Base-by-base conservation (phyloP, 2,113 vertebrate species). In the Myiagra hebetior region DNA sequence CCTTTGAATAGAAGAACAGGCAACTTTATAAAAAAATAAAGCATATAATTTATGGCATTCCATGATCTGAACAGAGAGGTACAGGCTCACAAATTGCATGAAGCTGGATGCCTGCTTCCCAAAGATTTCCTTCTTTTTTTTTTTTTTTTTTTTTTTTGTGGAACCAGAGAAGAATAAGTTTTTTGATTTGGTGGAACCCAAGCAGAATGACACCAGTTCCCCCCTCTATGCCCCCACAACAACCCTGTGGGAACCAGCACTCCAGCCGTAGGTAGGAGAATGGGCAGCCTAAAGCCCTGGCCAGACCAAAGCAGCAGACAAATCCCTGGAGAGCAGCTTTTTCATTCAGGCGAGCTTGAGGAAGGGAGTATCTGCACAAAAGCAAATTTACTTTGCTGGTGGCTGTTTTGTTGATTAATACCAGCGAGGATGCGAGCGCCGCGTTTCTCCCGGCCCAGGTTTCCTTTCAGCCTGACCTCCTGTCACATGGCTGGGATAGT, bases 341-440 rank as follows among this genome's bases (percentile, higher is more conserved):
- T 91, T 84, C 49, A 57, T 94, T 94, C 95, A 96, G 93, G 82
- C 92, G 95, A 94, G 96, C 93, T 91, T 67, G 46, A 96, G 94
- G 97, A 97, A 96, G 49, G 83, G 75, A 95, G 81, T 91, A 95
- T 95, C 97, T 96, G 94, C 91, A 96, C 91, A 98, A 97, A 97
- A 96, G 95, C 94, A 94, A 96, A 97, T 98, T 97, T 98, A 97
- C 89, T 92, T 76, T 97, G 73, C 94, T 96, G 87, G 95, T 98
- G 95, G 96, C 95, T 89, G 64, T 75, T 96, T 84, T 95, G 88
- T 78, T 96, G 92, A 83, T 88, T 94, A 89, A 92, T 94, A 85
- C 92, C 92, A 90, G 49, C 21, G 30, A 78, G 96, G 96, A 97
- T 84, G 92, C 28, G 50, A 91, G 56, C 57, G 31, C 80, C 5